Base-by-base conservation (phyloP, 2,797 vertebrate species). In the Falco cherrug region DNA sequence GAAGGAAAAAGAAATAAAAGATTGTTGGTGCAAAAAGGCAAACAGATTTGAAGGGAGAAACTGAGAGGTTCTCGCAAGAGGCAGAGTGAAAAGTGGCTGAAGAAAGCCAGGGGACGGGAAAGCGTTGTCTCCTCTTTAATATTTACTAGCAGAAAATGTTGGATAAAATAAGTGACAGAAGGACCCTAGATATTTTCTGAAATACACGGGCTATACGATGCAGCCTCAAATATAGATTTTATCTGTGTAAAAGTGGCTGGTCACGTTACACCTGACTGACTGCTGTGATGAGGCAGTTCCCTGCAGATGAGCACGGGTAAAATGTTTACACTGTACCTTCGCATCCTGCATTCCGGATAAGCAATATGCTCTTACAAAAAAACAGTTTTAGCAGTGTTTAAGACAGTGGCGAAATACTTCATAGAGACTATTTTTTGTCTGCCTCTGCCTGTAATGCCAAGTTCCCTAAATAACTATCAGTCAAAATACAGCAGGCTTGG, bases 41-140 rank as follows among this genome's bases (percentile, higher is more conserved):
- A 77, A 70, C 39, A 71, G 74, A 88, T 53, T 47, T 87, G 48
- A 88, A 94, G 93, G 64, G 22, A 69, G 71, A 93, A 92, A 65
- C 28, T 1, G 7, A 83, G 82, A 83, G 71, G 14, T 53, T 54
- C 7, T 54, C 33, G 33, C 10, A 59, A 60, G 37, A 51, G 20
- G 12, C 8, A 54, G 53, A 75, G 12, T 20, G 33, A 83, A 67
- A 89, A 60, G 9, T 10, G 5, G 5, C 13, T 28, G 39, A 45
- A 88, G 48, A 67, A 68, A 94, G 17, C 7, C 48, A 53, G 26
- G 54, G 22, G n/a, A 31, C 33, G 41, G 56, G 35, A 61, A 83
- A 33, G 16, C 86, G 8, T 37, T 47, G 59, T 21, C n/a, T 74
- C 21, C 26, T 60, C 19, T 70, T 54, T 73, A 51, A 47, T 56